Base-by-base conservation (phyloP, 2,888 invertebrate genomes). In the Plagodis pulveraria region DNA sequence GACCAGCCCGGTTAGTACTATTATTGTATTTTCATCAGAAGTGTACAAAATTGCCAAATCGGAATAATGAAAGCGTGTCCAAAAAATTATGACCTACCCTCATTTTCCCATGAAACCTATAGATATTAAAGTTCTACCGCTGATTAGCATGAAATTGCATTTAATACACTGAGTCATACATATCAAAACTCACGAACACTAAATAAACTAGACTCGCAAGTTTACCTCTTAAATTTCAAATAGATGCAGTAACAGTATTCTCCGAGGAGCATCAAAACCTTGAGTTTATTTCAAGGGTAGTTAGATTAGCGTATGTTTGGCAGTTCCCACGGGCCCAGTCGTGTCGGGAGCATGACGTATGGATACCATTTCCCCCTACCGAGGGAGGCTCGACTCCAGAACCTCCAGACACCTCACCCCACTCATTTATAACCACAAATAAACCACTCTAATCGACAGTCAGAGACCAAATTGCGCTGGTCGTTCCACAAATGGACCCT, bases 291-390 rank as follows among this genome's bases (percentile, higher is more conserved):
- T 67, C 69, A 72, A 70, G 69, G 69, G 50, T 65, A 61, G 65
- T 69, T 59, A 65, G 67, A 73, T 73, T 73, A 71, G 63, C 67
- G 67, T 64, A 72, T 71, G 67, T 71, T 63, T 65, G 67, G 58
- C 57, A 44, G 55, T 59, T 70, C 81, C 72, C 75, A 45, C 38
- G 76, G 75, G 81, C 72, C 56, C 63, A 56, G 63, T 65, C 69
- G 67, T 70, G 69, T 72, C 72, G 63, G 70, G 66, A 72, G 69
- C 69, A 80, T 85, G 83, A 84, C 80, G 76, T 78, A 81, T 80
- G 73, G 70, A 56, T 58, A 62, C 63, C 59, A 49, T 38, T 56
- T 58, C 56, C 69, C 71, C 72, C 69, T 70, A 69, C 72, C 73
- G 71, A 69, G 74, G 67, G 72, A 66, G 72, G 72, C 71, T 70